phyloP scores from a whole-genome alignment of 2,797 vertebrate genomes.

The Microctenopoma lineatum region DNA sequence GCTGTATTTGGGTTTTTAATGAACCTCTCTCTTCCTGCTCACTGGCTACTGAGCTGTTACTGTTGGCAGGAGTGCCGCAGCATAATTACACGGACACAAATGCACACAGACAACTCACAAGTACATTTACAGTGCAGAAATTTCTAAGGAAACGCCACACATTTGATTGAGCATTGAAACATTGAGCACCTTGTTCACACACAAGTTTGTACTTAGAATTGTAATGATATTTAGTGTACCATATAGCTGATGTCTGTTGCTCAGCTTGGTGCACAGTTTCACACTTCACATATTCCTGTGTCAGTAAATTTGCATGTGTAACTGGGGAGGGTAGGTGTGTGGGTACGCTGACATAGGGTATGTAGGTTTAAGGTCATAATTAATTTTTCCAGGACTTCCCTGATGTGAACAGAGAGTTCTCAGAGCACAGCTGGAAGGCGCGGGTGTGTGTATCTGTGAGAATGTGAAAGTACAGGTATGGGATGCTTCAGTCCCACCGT shows the following conservation, averaged over 20 bases:
- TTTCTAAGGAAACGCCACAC: constrained; percentile 48
- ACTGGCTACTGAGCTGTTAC: constrained; percentile 79
- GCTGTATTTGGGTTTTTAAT: constrained; percentile 82
- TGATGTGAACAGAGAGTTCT: constrained; percentile 74
- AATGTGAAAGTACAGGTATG: constrained; percentile 61
- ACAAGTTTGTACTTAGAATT: constrained; percentile 23
- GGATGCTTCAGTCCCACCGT: constrained; percentile 72
- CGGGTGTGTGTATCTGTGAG: constrained; percentile 25
- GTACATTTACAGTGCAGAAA: constrained; percentile 48
- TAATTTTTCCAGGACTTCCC: constrained; percentile 74
- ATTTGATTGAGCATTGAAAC: constrained; percentile 54
- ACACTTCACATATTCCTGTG: constrained; percentile 34
- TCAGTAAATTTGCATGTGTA: constrained; percentile 35
- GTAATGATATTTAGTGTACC: constrained; percentile 11
- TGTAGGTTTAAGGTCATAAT: constrained; percentile 61
- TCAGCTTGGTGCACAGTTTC: constrained; percentile 2
- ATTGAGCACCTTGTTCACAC: constrained; percentile 52
- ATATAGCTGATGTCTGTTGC: constrained; percentile 4
- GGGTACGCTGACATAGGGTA: neutral
- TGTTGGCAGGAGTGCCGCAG: constrained; percentile 77
- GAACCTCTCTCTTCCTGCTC: constrained; percentile 79
- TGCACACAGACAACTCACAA: constrained; percentile 29
- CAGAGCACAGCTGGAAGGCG: constrained; percentile 55
- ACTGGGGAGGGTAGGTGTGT: constrained; percentile 29
- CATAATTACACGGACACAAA: constrained; percentile 62